These are phyloP conservation scores for Neelides sp. DNA, from an alignment of 1,140 invertebrate genomes.

Conservation along the genomic window DNA sequence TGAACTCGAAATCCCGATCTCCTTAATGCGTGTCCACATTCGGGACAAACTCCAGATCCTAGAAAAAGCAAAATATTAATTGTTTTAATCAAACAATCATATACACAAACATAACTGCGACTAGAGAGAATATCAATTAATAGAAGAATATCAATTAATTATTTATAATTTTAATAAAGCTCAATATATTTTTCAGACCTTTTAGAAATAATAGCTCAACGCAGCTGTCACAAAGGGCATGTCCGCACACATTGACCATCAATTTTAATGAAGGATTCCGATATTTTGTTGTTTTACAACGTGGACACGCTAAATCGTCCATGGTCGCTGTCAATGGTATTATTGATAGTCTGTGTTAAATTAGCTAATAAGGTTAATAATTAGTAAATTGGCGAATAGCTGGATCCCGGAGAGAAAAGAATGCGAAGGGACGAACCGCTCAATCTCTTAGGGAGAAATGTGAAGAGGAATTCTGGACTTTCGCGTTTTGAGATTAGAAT, in stretches of 20 bases:
- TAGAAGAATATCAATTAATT: background rate
- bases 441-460: too few relatives aligned
- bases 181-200: constrained; percentile 45
- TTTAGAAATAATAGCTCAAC: constrained; percentile 88
- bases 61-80: constrained; percentile 32
- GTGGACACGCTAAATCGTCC: constrained; percentile 85
- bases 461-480: too few relatives aligned
- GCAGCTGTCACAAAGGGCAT: constrained; percentile 92
- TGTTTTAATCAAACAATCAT: background rate
- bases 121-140: background rate
- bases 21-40: constrained; percentile 73
- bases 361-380: too few relatives aligned
- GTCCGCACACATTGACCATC: constrained; percentile 97
- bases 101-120: background rate
- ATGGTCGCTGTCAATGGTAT: constrained; percentile 37
- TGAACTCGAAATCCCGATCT: constrained; percentile 85
- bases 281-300: constrained; percentile 97
- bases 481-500: too few relatives aligned
- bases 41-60: constrained; percentile 84
- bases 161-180: background rate
- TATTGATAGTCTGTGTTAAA: too few relatives aligned
- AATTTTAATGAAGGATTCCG: constrained; percentile 91
- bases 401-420: too few relatives aligned
- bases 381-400: too few relatives aligned
- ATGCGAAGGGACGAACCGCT: too few relatives aligned